Percentiles rank a stretch among this genome's conserved stretches.
Conservation (phyloP, 2,113 vertebrate species). For the Kryptolebias marmoratus region DNA sequence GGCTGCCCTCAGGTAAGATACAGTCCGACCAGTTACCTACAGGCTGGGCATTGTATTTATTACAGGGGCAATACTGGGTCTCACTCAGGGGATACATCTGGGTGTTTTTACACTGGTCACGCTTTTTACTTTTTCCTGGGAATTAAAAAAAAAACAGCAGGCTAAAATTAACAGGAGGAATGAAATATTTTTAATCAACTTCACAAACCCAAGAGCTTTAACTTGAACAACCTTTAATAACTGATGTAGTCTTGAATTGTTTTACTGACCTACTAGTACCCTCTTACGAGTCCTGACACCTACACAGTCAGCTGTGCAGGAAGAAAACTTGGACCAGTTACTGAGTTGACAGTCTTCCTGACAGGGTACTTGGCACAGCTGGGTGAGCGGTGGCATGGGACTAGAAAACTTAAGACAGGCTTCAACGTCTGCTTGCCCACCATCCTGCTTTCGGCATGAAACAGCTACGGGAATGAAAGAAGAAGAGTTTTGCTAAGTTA, state of each 20-base stretch:
- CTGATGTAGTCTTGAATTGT: not conserved
- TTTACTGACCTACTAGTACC: conserved; percentile 86
- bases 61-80: conserved; percentile 95
- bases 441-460: conserved; percentile 93
- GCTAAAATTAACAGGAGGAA: not conserved
- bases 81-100: conserved; percentile 91
- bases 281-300: conserved; percentile 92
- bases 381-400: conserved; percentile 89
- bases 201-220: not conserved
- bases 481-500: too few species aligned
- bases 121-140: conserved; percentile 96
- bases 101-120: conserved; percentile 93
- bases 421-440: conserved; percentile 86
- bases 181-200: too few species aligned
- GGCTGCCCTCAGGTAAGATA: conserved; percentile 88
- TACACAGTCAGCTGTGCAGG: conserved; percentile 92
- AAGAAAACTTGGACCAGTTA: conserved; percentile 95
- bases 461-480: conserved; percentile 81
- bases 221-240: not conserved
- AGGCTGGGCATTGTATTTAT: conserved; percentile 95
- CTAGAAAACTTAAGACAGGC: conserved; percentile 87
- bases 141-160: not conserved
- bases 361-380: conserved; percentile 92
- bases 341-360: conserved; percentile 96
- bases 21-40: conserved; percentile 99